Percentiles rank a stretch among this genome's conserved stretches.
Conservation (phyloP, 2,797 vertebrate genomes). For the Euthynnus affinis region DNA sequence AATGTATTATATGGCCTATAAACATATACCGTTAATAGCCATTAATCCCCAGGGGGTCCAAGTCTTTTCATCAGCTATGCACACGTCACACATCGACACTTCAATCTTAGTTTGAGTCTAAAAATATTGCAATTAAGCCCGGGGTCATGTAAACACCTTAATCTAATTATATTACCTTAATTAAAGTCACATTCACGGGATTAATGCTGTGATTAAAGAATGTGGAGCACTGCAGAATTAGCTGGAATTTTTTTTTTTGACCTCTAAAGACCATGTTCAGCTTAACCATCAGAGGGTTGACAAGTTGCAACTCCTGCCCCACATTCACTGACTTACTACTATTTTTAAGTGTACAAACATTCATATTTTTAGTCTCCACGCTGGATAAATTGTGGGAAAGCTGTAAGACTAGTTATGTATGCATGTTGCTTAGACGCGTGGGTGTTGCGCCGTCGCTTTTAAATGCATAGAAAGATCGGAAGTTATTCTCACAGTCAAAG, state of each 20-base stretch:
- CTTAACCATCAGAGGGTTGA: slow-evolving; percentile 43
- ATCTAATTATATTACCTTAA: slow-evolving; percentile 71
- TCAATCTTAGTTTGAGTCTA: slow-evolving; percentile 21
- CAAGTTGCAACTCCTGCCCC: slow-evolving; percentile 57
- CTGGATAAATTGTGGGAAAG: slow-evolving; percentile 58
- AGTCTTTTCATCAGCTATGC: neutral
- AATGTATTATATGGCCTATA: neutral
- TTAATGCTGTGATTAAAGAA: slow-evolving; percentile 69
- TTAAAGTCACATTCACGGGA: slow-evolving; percentile 68
- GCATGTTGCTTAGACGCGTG: slow-evolving; percentile 3
- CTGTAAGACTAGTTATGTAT: neutral
- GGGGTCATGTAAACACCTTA: slow-evolving; percentile 61
- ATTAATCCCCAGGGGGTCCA: slow-evolving; percentile 1
- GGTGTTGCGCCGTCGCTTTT: slow-evolving; percentile 4
- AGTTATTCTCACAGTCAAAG: neutral
- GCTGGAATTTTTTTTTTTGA: slow-evolving; percentile 57
- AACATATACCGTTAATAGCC: neutral
- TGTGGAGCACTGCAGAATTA: slow-evolving; percentile 62
- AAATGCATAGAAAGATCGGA: neutral
- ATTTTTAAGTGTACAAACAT: slow-evolving; percentile 67
- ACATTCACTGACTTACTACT: slow-evolving; percentile 63
- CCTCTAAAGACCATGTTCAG: slow-evolving; percentile 56
- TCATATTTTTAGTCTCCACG: slow-evolving; percentile 45
- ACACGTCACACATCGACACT: neutral
- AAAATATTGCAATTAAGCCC: slow-evolving; percentile 39